Base-by-base conservation (phyloP, 2,797 vertebrate genomes). In the Naso thynnoides region DNA sequence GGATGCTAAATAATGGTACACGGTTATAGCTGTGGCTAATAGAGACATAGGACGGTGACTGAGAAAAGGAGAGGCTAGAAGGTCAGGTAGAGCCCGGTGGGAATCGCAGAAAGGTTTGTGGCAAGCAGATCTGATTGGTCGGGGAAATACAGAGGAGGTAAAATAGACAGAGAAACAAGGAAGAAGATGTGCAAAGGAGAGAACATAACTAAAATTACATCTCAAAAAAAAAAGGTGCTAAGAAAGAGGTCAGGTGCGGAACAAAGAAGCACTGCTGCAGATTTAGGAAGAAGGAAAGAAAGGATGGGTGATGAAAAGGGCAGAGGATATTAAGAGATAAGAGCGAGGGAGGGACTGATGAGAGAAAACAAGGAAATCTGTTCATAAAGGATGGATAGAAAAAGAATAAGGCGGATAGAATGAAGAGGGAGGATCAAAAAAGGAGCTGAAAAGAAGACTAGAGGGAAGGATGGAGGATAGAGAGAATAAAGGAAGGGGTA, bases 21-120 rank as follows among this genome's bases (percentile, higher is more conserved):
- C 33, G 50, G 86, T 85, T 87, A 87, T 74, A 82, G 78, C 85
- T 70, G 65, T 33, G 73, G 77, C 88, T 92, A 90, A 93, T 89
- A 82, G 85, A 92, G 86, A 91, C 72, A 26, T 71, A 89, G 82
- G 55, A 65, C 63, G 70, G 66, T 66, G 63, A 73, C 54, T 48
- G 75, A 8, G 23, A 58, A 71, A 55, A 60, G 60, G n/a, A 70
- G 65, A 65, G 65, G 68, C 66, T 53, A 47, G 62, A 73, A 77
- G 87, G 81, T 86, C 78, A 82, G 74, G 52, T 31, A 27, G 71
- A 71, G 57, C 73, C 61, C 24, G 1, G 54, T 16, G 65, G 75
- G 81, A 55, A 73, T 59, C 29, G 26, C 27, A 24, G n/a, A 62
- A 66, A 55, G 80, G 83, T 79, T 82, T 83, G 71, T 41, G 45